Evolutionary conservation across 2,888 invertebrate species (phyloP).

Genomic region (Drosophila phalerata): DNA sequence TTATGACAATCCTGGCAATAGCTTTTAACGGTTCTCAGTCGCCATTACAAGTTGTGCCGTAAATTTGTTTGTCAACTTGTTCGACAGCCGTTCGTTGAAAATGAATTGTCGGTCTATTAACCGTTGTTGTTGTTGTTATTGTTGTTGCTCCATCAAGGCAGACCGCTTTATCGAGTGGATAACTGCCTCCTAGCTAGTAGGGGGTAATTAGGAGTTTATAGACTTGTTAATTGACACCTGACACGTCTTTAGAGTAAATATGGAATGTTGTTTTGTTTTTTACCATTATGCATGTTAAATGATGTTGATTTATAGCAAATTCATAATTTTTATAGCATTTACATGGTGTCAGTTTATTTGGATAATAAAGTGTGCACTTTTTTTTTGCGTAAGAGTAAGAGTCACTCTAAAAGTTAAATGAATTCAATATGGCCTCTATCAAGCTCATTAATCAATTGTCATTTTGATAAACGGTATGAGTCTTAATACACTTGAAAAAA

Average conservation of each 20-base stretch:
- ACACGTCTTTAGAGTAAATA: conserved; percentile 17
- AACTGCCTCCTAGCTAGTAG: conserved; percentile 1
- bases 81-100: conserved; percentile 40
- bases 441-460: background rate
- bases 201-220: conserved; percentile 23
- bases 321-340: conserved; percentile 2
- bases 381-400: background rate
- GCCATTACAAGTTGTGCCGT: conserved; percentile 56
- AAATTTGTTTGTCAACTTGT: conserved; percentile 82
- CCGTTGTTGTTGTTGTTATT: background rate
- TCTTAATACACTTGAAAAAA: no score
- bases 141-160: conserved; percentile 5
- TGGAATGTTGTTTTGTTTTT: conserved; percentile 5
- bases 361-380: background rate
- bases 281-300: background rate
- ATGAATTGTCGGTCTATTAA: conserved; percentile 29
- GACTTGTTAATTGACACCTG: conserved; percentile 20
- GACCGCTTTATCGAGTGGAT: background rate
- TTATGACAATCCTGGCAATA: conserved; percentile 75
- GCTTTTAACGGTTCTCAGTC: conserved; percentile 62
- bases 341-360: background rate
- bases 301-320: conserved; percentile 6
- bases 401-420: background rate
- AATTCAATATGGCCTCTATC: background rate
- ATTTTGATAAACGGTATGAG: background rate